Base-by-base conservation (phyloP, 1,140 invertebrate genomes). In the Tenebrio molitor region DNA sequence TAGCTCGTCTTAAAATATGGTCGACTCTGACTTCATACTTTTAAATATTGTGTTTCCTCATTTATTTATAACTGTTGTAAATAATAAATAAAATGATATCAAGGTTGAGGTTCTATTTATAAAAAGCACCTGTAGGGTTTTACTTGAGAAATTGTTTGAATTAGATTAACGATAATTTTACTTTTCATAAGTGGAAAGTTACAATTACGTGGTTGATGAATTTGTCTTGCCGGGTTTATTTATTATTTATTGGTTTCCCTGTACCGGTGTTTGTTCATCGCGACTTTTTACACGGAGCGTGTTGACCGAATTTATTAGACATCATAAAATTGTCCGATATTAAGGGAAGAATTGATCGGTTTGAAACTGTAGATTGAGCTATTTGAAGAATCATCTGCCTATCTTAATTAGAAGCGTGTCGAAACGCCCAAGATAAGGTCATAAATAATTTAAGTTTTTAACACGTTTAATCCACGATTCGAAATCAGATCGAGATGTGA, bases 401-500 rank as follows among this genome's bases (percentile, higher is more conserved):
- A 58, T 58, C 50, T 29, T 29, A 58, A 58, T 58, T 58, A 58
- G 23, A 29, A 58, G 8, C 15, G 7, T 50, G 16, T 50, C 19
- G 10, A 29, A 29, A 3, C 4, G n/a, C 5, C 36, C 36, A 29
- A 58, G 23, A 58, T 23, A 50, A 17, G 10, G n/a, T 12, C 21
- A 25, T 58, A 58, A 58, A 58, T 58, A 58, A 58, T 58, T 58
- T 25, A 29, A 58, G 50, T 58, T 14, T 58, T 58, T 39, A 29
- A 23, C n/a, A 25, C 21, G n/a, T 25, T 53, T 53, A 53, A 53
- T 21, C 44, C 44, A 21, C 2, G 17, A 50, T 50, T 29, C n/a
- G 25, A 29, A 8, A 29, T 29, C 25, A 29, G 25, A 29, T 50
- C 44, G n/a, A 50, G 15, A 21, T 50, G 16, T 50, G 44, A 50